Evolutionary conservation across 2,113 vertebrate species (phyloP), one percentile per base, ranked within the genome.

Genomic region (Lophius piscatorius): DNA sequence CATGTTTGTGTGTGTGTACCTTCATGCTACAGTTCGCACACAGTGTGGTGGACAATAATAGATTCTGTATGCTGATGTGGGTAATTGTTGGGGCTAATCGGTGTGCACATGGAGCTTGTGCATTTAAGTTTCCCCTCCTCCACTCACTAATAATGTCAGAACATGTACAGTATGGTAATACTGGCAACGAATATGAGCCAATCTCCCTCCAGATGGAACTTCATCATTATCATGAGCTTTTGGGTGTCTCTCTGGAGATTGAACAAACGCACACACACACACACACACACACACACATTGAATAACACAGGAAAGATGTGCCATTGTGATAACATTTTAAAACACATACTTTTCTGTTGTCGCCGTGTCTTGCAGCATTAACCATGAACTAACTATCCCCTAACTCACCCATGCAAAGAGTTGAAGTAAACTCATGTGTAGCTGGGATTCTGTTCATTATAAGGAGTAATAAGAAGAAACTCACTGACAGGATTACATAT

Each of bases 81-180:
- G 62, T 56, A 72, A 40, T 33, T 62, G 60, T 69, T 52, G 50
- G 24, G 24, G 44, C 39, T 83, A 62, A 71, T 42, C 57, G 62
- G 17, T 57, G 56, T 54, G 59, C 72, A 76, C 38, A 24, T 74
- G 58, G 70, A 56, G 66, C 33, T 31, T 41, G 55, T 66, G 74
- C 74, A 82, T 11, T 54, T 83, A 76, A 52, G 38, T 11, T 14
- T 36, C 52, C 81, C 83, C 44, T 36, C 52, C 74, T 70, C 70
- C 60, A 41, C 23, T 26, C 26, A 21, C 17, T 38, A 13, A 22
- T 83, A 62, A 83, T 70, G 59, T 74, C 68, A 73, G 47, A 70
- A 26, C 18, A 1, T 35, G 63, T 81, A 81, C 65, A 73, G 67
- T 78, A 26, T 42, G 51, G 56, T 48, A 59, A n/a, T 23, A 33